phyloP scores from a whole-genome alignment of 2,797 vertebrate species.

The Emydoidea blandingii region DNA sequence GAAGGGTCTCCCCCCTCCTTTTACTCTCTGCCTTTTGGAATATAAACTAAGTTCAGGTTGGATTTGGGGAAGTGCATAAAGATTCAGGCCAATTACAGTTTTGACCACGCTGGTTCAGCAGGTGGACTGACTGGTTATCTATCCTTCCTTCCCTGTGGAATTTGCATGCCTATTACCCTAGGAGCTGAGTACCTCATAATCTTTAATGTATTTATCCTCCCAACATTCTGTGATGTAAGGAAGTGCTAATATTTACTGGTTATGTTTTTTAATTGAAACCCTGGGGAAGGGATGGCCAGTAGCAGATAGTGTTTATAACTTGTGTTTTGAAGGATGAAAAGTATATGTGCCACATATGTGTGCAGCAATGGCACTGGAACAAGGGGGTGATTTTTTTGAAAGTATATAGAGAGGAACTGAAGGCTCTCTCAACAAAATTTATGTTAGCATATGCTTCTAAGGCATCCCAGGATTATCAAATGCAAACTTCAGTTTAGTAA shows the following conservation, averaged over 20 bases:
- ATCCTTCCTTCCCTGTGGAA: not conserved
- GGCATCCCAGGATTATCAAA: not conserved
- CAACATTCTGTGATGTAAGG: not conserved
- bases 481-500: not conserved
- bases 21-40: too few relatives aligned
- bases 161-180: not conserved
- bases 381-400: not conserved
- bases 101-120: not conserved
- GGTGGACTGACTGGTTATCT: not conserved
- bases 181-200: not conserved
- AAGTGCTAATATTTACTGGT: not conserved
- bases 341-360: not conserved
- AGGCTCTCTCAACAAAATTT: not conserved
- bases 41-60: too few relatives aligned
- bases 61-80: not conserved
- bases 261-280: not conserved
- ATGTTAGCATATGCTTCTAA: not conserved
- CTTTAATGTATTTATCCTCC: not conserved
- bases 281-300: not conserved
- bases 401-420: not conserved
- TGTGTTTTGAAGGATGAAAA: not conserved
- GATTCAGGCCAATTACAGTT: not conserved
- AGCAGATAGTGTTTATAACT: not conserved
- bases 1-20: too few relatives aligned
- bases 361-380: not conserved